These are phyloP conservation scores for Pipistrellus pipistrellus DNA, from an alignment of 2,797 vertebrate genomes.

Conservation along the genomic window DNA sequence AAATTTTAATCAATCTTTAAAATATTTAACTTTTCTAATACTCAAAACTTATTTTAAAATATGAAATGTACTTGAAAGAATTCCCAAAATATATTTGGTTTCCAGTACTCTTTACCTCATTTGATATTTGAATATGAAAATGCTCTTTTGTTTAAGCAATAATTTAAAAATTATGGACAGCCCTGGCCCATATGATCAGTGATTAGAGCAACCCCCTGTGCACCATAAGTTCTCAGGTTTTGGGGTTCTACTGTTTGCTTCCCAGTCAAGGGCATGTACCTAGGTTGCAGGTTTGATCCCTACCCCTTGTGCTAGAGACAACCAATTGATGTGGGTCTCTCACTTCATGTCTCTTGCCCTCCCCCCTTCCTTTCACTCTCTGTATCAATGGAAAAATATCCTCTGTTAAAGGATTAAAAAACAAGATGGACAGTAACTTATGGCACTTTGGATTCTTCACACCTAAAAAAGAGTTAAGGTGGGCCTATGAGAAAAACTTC, in stretches of 20 bases:
- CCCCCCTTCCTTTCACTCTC: neutral
- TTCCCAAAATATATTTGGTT: constrained; percentile 29
- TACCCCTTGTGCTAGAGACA: neutral
- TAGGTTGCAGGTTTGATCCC: no score
- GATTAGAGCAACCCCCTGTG: neutral
- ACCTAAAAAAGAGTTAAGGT: neutral
- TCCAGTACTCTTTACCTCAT: constrained; percentile 9
- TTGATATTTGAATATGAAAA: constrained; percentile 33
- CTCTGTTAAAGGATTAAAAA: constrained; percentile 10
- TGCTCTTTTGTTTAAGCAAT: constrained; percentile 33
- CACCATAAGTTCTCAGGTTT: neutral
- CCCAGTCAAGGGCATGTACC: no score
- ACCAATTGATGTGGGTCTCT: neutral
- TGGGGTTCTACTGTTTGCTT: neutral
- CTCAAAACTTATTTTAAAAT: constrained; percentile 47
- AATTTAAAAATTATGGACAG: constrained; percentile 53
- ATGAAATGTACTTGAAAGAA: constrained; percentile 52
- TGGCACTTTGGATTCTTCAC: constrained; percentile 37
- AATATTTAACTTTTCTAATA: constrained; percentile 52
- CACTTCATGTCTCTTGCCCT: neutral
- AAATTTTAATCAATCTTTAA: constrained; percentile 50
- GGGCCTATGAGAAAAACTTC: constrained; percentile 21
- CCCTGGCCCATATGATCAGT: neutral
- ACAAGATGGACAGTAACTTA: constrained; percentile 41
- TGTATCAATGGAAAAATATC: neutral